Evolutionary conservation across 2,797 vertebrate species (phyloP), one percentile per base, ranked within the genome.

Genomic region (Gallinago nigripennis): DNA sequence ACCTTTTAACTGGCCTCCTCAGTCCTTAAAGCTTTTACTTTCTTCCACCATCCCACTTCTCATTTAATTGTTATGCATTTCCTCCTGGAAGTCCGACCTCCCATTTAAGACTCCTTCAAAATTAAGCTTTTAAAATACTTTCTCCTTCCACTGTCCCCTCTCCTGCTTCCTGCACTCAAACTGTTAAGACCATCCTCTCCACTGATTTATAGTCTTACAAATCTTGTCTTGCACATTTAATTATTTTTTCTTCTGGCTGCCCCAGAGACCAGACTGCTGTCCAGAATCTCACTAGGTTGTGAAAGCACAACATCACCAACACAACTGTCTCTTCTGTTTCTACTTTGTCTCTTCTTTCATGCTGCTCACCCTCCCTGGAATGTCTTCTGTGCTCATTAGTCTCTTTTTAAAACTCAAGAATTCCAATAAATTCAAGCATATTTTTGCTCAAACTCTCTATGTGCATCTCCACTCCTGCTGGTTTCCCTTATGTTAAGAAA

Each of bases 211-310:
- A 0, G 27, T 15, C 31, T 17, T 30, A 37, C 3, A 31, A 24
- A 56, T 50, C 6, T 1, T 3, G 3, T 16, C 16, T 27, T 50
- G 35, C 25, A 24, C 9, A 1, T 1, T 20, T 15, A 6, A 6
- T n/a, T 63, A 2, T 12, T 75, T 61, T 51, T 21, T 24, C 30
- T 46, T 65, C 45, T 11, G 57, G 14, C n/a, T 25, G 68, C 57
- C 71, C 72, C 16, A 4, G 35, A 56, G 27, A 45, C 28, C 23
- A 35, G 37, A 37, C 4, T 5, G 30, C 10, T 41, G 11, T 18
- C 19, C 37, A 35, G 39, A 60, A 37, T 9, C 30, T 71, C 11
- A 8, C 33, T 2, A 3, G 0, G 0, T 21, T 23, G 27, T 0
- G 5, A 6, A 51, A 46, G 37, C 2, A 2, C n/a, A 18, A 3